Base-by-base conservation (phyloP, 2,113 vertebrate genomes). In the Chionomys nivalis region DNA sequence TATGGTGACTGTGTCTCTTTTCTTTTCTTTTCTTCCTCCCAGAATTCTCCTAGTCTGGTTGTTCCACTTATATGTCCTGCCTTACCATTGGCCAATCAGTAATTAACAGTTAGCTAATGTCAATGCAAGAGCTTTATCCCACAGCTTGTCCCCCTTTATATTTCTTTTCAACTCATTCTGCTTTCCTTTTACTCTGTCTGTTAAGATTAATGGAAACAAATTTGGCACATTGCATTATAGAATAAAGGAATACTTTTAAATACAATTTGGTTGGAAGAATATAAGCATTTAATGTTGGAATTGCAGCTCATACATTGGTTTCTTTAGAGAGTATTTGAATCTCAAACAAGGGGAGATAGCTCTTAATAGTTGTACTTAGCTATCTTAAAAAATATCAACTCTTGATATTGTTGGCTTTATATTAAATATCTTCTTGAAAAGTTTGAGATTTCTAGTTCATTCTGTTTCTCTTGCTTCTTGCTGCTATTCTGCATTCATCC, bases 401-500 rank as follows among this genome's bases (percentile, higher is more conserved):
- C 26, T 61, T 49, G 47, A 31, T 28, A 86, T 58, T 73, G 3
- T 87, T 65, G 26, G 61, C 49, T 39, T 11, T 36, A 39, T 75
- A 42, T 36, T 66, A n/a, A 83, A 44, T 23, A n/a, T 13, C 11
- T 49, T 19, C 14, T 31, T 31, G 4, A 33, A 47, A 70, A 47
- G 47, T 19, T 42, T 12, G 5, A 36, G 61, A 76, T 61, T 28
- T 23, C 33, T 16, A 8, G 7, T n/a, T 91, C 5, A 55, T 33
- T 66, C 17, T 28, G 1, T 70, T 81, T 3, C 23, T 5, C 11
- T 2, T 23, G 2, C 39, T 26, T 65, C 42, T 78, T 23, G 11
- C 4, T 26, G 7, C 13, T 36, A 9, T 36, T 42, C 16, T 3
- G 14, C 7, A 2, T 7, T 3, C 7, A 11, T 42, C 11, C 13